phyloP scores from a whole-genome alignment of 2,113 vertebrate genomes.

The Pygoscelis antarcticus region DNA sequence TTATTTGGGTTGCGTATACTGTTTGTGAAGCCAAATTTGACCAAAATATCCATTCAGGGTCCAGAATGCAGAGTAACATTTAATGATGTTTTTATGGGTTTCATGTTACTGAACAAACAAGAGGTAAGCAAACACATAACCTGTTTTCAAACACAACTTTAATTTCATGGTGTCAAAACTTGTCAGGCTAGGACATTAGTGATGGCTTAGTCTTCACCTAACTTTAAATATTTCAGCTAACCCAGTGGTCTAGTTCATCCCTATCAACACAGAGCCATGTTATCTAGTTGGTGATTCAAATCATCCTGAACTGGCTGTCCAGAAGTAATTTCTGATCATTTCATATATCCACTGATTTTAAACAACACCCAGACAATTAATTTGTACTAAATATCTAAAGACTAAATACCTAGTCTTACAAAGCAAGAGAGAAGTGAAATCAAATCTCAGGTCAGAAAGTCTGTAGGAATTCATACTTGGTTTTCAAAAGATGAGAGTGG shows the following conservation, averaged over 20 bases:
- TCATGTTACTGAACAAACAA: neutral
- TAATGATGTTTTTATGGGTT: neutral
- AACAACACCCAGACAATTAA: neutral
- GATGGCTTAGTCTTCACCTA: neutral
- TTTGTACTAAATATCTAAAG: neutral
- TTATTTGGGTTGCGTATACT: neutral
- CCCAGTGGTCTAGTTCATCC: neutral
- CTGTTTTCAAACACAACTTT: neutral
- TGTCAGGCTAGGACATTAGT: neutral
- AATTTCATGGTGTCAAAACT: neutral
- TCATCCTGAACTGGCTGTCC: neutral
- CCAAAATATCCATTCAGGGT: neutral
- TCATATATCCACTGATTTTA: neutral
- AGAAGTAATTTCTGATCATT: neutral
- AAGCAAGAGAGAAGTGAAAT: neutral
- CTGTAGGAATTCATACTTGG: neutral
- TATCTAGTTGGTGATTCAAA: neutral
- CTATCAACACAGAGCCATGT: neutral
- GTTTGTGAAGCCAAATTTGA: neutral
- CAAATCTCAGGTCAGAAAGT: neutral
- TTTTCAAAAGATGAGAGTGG: neutral
- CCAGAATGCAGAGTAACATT: neutral
- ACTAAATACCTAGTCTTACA: neutral
- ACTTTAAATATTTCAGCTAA: neutral
- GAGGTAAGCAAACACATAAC: rapidly evolving